Base-by-base conservation (phyloP, 2,797 vertebrate species). In the Distichodus sexfasciatus region DNA sequence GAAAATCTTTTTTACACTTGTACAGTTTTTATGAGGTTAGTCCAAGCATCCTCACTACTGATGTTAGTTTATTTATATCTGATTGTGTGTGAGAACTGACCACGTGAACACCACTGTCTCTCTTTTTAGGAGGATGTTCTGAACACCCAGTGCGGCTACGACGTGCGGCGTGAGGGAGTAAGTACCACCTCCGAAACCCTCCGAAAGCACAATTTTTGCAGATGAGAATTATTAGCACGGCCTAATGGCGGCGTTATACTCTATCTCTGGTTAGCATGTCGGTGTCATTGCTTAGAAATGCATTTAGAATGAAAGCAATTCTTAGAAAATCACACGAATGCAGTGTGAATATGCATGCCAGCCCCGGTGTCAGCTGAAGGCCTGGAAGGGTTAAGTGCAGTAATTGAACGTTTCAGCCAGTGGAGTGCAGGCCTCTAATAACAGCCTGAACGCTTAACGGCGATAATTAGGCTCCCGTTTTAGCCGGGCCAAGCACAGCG, bases 71-170 rank as follows among this genome's bases (percentile, higher is more conserved):
- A 40, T 19, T 31, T 6, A 41, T 48, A 29, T 15, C 11, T n/a
- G 3, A 62, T 62, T 4, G 4, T 36, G 19, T 24, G 12, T 64
- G 23, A 11, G 17, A 24, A 54, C 3, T 66, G 15, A 41, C 17
- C 1, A 10, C 17, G 19, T 44, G 19, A 28, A 38, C 8, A 26
- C 40, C 61, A 31, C 68, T 61, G 72, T 6, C 60, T n/a, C 14
- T 63, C 36, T 47, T 61, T 40, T 35, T 79, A 96, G 94, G 94
- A 93, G 79, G 95, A 96, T 68, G 94, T 97, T 74, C 90, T 94
- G 77, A 96, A 96, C 84, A 97, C 94, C 0, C 95, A 97, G 80
- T 97, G 94, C 76, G 95, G 95, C 76, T 97, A 97, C 11, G 95
- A 96, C 68, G 90, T 96, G 62, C 92, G 94, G 26, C 90, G 81